phyloP scores from a whole-genome alignment of 2,113 vertebrate genomes.

The Catagonus wagneri region DNA sequence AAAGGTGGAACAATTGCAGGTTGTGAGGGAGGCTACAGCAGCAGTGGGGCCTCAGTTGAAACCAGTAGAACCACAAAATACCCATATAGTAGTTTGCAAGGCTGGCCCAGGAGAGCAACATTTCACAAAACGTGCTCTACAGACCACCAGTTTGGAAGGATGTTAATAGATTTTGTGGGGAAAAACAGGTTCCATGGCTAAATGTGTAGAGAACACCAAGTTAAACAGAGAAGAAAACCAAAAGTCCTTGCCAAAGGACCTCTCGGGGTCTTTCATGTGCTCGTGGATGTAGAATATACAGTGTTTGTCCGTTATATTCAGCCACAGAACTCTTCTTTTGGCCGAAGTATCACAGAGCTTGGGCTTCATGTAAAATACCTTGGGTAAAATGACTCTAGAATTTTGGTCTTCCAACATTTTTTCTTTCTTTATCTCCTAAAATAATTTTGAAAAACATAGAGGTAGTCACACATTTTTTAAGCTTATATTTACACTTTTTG shows the following conservation, averaged over 20 bases:
- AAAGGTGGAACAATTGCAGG: background rate
- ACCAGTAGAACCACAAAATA: background rate
- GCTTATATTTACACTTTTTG: background rate
- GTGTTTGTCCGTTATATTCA: background rate
- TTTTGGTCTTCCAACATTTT: background rate
- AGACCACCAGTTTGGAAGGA: background rate
- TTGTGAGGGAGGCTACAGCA: background rate
- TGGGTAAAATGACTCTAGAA: background rate
- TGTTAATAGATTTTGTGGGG: background rate
- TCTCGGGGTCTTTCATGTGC: background rate
- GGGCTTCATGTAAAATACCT: background rate
- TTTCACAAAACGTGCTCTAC: background rate
- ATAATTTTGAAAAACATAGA: slow-evolving; percentile 2
- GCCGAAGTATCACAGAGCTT: background rate
- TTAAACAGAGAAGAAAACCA: slow-evolving; percentile 39
- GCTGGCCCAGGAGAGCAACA: background rate
- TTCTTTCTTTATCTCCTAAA: background rate
- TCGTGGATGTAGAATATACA: background rate
- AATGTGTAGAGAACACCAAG: background rate
- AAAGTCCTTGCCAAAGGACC: background rate
- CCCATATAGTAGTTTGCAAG: fast-evolving
- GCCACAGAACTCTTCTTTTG: background rate
- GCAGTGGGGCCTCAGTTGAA: background rate
- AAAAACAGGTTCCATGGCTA: background rate
- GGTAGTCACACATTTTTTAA: background rate